phyloP scores from a whole-genome alignment of 2,888 invertebrate species.

The Sphaerophoria rueppellii region DNA sequence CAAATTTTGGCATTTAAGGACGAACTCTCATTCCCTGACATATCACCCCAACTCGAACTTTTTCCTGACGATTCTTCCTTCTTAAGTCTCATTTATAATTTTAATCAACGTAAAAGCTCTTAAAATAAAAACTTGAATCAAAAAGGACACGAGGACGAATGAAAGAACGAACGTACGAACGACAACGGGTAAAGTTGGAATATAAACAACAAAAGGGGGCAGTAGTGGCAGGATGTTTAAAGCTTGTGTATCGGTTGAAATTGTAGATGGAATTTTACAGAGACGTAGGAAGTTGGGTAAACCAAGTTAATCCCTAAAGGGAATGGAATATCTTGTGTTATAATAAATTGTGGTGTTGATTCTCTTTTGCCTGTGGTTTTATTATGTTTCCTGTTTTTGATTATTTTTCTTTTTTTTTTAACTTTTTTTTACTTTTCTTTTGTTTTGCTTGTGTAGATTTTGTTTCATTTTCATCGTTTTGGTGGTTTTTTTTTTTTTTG shows the following conservation, averaged over 20 bases:
- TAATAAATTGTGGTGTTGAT: slow-evolving; percentile 73
- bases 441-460: slow-evolving; percentile 1
- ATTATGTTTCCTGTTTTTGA: slow-evolving; percentile 10
- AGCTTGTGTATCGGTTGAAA: not conserved
- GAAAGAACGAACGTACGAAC: slow-evolving; percentile 17
- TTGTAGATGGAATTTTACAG: slow-evolving; percentile 12
- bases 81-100: slow-evolving; percentile 69
- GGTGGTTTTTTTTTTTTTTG: slow-evolving; percentile 33
- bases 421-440: not conserved
- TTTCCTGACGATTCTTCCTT: slow-evolving; percentile 16
- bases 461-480: slow-evolving; percentile 37
- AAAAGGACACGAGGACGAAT: slow-evolving; percentile 16
- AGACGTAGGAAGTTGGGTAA: slow-evolving; percentile 36
- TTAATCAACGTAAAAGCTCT: slow-evolving; percentile 73
- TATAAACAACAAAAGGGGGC: not conserved
- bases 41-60: not conserved
- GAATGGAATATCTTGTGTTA: slow-evolving; percentile 65
- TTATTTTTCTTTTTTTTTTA: not conserved
- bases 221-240: not conserved
- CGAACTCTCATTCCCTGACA: not conserved
- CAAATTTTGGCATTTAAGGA: slow-evolving; percentile 59
- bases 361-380: slow-evolving; percentile 49
- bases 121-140: slow-evolving; percentile 50
- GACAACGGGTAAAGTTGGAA: not conserved
- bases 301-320: slow-evolving; percentile 58